Percentiles rank a stretch among this genome's conserved stretches.
phyloP scores from a whole-genome alignment of 2,113 vertebrate genomes.

The Orcinus orca region DNA sequence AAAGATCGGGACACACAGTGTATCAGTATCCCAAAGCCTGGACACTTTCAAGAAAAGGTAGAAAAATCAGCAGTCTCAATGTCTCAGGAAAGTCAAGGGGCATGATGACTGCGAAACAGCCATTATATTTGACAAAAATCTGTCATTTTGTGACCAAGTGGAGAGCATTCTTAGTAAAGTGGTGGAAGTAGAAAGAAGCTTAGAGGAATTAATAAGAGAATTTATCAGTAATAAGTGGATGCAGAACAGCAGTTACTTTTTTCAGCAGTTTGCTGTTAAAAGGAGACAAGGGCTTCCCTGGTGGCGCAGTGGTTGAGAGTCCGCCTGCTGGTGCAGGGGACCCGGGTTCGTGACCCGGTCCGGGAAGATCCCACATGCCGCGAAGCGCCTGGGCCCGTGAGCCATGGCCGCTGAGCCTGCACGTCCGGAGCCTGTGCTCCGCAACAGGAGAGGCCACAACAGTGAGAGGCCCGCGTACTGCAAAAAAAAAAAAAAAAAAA shows the following conservation, averaged over 20 bases:
- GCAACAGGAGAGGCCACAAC: too few relatives aligned
- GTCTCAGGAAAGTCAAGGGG: background rate
- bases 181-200: background rate
- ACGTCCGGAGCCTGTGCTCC: too few relatives aligned
- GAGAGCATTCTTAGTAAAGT: background rate
- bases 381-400: too few relatives aligned
- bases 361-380: too few relatives aligned
- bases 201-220: background rate
- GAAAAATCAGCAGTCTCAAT: background rate
- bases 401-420: too few relatives aligned
- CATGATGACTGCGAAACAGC: background rate
- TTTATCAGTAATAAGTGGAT: background rate
- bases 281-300: background rate
- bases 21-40: background rate
- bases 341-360: too few relatives aligned
- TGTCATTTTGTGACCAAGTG: background rate
- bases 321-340: too few relatives aligned
- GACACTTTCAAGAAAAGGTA: background rate
- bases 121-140: background rate
- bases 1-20: rapidly evolving
- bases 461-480: too few relatives aligned
- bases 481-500: background rate
- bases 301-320: too few relatives aligned
- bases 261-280: background rate
- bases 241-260: background rate